A percentile compares a stretch with the other conserved stretches of the same genome.
phyloP scores from a whole-genome alignment of 2,113 vertebrate species.

The Eurystomus gularis region DNA sequence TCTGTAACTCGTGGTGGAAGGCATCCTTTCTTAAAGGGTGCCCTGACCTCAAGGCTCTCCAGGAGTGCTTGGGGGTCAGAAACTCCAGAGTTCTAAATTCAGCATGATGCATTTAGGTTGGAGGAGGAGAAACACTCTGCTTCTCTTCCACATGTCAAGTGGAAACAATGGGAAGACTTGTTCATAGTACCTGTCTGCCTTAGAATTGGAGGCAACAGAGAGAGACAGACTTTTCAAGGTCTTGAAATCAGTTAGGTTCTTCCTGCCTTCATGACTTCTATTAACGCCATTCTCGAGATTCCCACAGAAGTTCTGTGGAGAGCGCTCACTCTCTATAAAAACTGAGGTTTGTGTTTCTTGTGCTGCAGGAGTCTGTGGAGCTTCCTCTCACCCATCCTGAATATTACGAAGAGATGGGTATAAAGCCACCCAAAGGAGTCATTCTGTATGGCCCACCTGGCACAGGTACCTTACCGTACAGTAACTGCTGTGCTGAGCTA shows the following conservation, averaged over 20 bases:
- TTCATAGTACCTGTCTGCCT: neutral
- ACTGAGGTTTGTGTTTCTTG: neutral
- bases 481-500: neutral
- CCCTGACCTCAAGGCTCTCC: neutral
- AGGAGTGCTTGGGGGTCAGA: neutral
- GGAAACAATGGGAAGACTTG: neutral
- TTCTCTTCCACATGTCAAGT: neutral
- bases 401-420: slow-evolving; percentile 99
- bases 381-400: slow-evolving; percentile 97
- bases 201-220: neutral
- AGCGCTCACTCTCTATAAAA: neutral
- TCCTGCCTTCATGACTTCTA: neutral
- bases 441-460: slow-evolving; percentile 95
- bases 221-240: neutral
- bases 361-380: slow-evolving; percentile 92
- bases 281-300: neutral
- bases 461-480: slow-evolving; percentile 80
- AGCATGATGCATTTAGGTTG: neutral
- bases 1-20: neutral
- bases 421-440: slow-evolving; percentile 97
- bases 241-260: neutral
- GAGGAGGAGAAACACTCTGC: neutral
- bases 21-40: neutral
- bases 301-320: neutral
- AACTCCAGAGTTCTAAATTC: neutral